Evolutionary conservation across 2,797 vertebrate species (phyloP).

Genomic region (Todus mexicanus): DNA sequence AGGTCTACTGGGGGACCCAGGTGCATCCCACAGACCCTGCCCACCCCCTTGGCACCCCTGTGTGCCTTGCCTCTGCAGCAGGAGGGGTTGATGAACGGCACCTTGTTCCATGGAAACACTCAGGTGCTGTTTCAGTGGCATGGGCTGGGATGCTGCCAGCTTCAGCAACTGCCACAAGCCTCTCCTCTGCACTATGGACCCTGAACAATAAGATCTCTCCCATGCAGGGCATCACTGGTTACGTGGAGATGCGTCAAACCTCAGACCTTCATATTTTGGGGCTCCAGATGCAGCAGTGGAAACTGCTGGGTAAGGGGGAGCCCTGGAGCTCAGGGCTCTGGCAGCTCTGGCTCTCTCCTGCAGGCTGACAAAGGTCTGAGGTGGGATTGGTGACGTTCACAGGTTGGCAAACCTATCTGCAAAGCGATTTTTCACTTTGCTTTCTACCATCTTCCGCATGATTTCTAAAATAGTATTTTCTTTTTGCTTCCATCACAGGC

Average conservation of each 20-base stretch:
- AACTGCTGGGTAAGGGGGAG: not conserved
- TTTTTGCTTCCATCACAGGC: not conserved
- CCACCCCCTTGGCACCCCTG: not conserved
- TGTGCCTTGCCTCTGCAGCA: not conserved
- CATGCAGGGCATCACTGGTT: not conserved
- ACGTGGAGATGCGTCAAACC: not conserved
- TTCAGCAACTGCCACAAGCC: not conserved
- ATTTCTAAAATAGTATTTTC: not conserved
- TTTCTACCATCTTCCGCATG: not conserved
- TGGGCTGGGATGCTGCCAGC: not conserved
- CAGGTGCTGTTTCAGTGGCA: not conserved
- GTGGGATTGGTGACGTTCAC: not conserved
- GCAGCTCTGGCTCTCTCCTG: not conserved
- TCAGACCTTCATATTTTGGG: not conserved
- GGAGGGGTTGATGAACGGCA: no score
- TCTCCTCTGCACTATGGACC: not conserved
- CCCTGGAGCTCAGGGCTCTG: no score
- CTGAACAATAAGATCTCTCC: not conserved
- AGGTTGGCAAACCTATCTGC: not conserved
- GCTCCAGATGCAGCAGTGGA: not conserved
- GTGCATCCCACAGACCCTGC: not conserved
- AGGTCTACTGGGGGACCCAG: not conserved
- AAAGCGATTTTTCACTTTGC: not conserved
- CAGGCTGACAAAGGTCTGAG: not conserved
- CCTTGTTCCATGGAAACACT: not conserved